Conservation (phyloP, 2,888 invertebrate genomes). For the Linnaemya vulpina region DNA sequence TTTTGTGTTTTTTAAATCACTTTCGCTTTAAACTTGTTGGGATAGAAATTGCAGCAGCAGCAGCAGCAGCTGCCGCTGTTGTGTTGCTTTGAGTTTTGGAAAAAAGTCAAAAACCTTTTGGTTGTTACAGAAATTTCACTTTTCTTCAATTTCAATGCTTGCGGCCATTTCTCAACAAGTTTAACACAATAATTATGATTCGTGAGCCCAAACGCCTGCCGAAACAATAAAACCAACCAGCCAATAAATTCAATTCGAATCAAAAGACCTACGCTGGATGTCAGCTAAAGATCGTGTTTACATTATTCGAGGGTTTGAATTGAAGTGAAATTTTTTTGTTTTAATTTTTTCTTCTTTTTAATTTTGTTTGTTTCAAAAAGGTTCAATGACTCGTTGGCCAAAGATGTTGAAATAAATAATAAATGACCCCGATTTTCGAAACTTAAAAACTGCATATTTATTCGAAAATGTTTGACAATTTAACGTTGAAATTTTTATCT, state of each 20-base stretch:
- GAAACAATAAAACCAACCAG: background rate
- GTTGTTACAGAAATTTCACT: slow-evolving; percentile 69
- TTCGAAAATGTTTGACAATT: slow-evolving; percentile 50
- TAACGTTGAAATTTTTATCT: slow-evolving; percentile 21
- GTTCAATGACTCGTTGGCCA: slow-evolving; percentile 37
- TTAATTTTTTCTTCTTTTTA: background rate
- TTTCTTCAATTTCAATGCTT: slow-evolving; percentile 51
- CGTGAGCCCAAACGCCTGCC: slow-evolving; percentile 47
- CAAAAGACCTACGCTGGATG: slow-evolving; percentile 8
- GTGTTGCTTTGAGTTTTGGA: background rate
- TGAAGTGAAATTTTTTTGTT: slow-evolving; percentile 49
- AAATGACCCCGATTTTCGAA: slow-evolving; percentile 49
- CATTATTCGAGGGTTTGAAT: slow-evolving; percentile 19
- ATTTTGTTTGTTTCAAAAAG: background rate
- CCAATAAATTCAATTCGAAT: slow-evolving; percentile 11
- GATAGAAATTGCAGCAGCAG: slow-evolving; percentile 40
- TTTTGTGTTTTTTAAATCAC: slow-evolving; percentile 41
- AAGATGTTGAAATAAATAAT: slow-evolving; percentile 46
- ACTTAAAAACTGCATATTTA: slow-evolving; percentile 44
- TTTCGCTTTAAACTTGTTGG: slow-evolving; percentile 62
- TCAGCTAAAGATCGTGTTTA: slow-evolving; percentile 1
- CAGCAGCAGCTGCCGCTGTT: background rate
- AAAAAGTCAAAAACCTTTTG: slow-evolving; percentile 71
- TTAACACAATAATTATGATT: slow-evolving; percentile 23
- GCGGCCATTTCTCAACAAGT: slow-evolving; percentile 12